phyloP scores from a whole-genome alignment of 2,113 vertebrate species.

The Strix aluco region DNA sequence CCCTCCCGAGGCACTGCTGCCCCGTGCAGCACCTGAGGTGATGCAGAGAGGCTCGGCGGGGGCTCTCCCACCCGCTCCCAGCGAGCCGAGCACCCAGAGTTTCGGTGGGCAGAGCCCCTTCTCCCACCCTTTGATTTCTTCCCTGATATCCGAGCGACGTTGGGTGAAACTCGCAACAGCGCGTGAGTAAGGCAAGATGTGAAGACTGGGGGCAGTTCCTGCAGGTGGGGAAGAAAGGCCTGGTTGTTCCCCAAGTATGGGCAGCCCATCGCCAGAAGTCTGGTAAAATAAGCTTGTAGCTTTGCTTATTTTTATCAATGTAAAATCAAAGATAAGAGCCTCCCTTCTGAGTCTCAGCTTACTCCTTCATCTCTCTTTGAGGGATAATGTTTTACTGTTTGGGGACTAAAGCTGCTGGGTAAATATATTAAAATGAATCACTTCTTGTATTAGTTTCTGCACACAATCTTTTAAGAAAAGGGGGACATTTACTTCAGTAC shows the following conservation, averaged over 20 bases:
- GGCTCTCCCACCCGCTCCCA: background rate
- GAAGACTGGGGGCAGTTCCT: background rate
- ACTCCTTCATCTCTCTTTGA: background rate
- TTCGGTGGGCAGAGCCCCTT: too few relatives aligned
- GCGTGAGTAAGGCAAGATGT: background rate
- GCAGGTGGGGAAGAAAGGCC: background rate
- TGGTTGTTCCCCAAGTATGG: fast-evolving
- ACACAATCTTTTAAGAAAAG: background rate
- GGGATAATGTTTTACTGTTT: too few relatives aligned
- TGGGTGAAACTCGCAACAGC: background rate
- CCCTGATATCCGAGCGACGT: background rate
- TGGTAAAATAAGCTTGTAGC: background rate
- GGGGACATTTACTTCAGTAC: background rate
- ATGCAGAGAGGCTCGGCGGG: fast-evolving
- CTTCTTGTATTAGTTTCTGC: background rate
- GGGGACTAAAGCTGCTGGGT: background rate
- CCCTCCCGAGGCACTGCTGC: background rate
- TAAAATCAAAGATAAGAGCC: background rate
- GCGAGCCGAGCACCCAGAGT: background rate
- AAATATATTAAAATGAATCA: background rate
- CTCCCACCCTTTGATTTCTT: background rate
- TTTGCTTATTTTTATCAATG: background rate
- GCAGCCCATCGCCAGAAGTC: background rate
- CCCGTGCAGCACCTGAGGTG: fast-evolving
- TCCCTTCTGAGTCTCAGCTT: background rate